Evolutionary conservation across 1,140 invertebrate genomes (phyloP).

Genomic region (Trichonephila clavipes): DNA sequence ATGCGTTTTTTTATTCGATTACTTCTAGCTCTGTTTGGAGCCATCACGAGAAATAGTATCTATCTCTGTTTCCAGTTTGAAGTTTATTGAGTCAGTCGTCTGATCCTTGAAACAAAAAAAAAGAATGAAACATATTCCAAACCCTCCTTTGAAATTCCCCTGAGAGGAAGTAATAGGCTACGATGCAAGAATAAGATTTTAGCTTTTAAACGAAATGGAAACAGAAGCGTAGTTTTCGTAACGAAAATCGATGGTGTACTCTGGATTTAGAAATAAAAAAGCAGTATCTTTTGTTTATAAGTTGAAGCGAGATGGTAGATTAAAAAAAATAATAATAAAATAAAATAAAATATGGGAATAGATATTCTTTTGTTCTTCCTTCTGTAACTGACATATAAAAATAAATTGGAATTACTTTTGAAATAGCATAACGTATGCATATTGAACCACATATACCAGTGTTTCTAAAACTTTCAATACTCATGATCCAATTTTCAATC

Average conservation of each 20-base stretch:
- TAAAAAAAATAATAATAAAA: neutral
- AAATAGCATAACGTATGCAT: too few species aligned
- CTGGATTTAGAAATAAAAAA: neutral
- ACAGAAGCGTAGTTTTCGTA: neutral
- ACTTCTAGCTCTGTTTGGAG: neutral
- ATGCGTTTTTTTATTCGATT: neutral
- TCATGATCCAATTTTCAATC: too few species aligned
- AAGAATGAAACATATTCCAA: neutral
- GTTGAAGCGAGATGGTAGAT: neutral
- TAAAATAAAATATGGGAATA: neutral
- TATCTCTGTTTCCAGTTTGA: too few species aligned
- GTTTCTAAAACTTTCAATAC: too few species aligned
- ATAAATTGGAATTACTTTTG: too few species aligned
- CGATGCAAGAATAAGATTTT: constrained; percentile 1
- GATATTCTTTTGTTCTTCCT: too few species aligned
- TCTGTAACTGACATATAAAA: too few species aligned
- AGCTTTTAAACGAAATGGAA: neutral
- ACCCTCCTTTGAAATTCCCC: neutral
- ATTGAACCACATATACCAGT: too few species aligned
- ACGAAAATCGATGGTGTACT: neutral
- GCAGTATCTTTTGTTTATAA: neutral
- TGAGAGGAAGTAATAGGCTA: neutral
- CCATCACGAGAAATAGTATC: too few species aligned
- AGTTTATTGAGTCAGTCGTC: neutral
- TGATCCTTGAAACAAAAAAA: neutral